phyloP scores from a whole-genome alignment of 1,140 invertebrate genomes.

The Apolygus lucorum region DNA sequence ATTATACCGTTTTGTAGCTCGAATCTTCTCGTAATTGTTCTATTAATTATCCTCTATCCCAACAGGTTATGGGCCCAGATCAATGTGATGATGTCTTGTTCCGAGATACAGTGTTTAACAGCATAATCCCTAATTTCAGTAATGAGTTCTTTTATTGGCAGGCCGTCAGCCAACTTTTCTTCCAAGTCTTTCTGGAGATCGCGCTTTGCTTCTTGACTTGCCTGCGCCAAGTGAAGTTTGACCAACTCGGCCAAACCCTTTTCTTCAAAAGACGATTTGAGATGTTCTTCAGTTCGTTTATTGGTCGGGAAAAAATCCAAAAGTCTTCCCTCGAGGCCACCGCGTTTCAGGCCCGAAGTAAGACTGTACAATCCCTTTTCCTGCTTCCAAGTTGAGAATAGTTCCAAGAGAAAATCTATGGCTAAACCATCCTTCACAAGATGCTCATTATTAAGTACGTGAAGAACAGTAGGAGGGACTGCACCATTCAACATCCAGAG shows the following conservation, averaged over 20 bases:
- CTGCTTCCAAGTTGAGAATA: constrained; percentile 83
- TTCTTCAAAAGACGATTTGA: constrained; percentile 72
- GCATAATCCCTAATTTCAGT: constrained; percentile 77
- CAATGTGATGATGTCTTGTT: constrained; percentile 73
- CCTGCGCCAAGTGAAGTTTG: constrained; percentile 78
- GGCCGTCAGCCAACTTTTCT: constrained; percentile 74
- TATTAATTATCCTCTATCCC: too few relatives aligned
- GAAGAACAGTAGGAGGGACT: constrained; percentile 46
- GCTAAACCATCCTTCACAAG: constrained; percentile 90
- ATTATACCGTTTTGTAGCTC: too few relatives aligned
- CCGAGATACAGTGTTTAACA: constrained; percentile 66
- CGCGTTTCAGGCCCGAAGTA: constrained; percentile 75
- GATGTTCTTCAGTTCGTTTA: constrained; percentile 82
- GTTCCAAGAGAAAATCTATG: constrained; percentile 82
- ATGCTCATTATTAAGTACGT: constrained; percentile 57
- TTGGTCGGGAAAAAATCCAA: constrained; percentile 89
- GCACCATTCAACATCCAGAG: constrained; percentile 67
- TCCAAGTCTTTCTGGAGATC: constrained; percentile 64
- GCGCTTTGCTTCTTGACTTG: constrained; percentile 74
- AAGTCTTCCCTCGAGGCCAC: constrained; percentile 78
- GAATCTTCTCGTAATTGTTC: too few relatives aligned
- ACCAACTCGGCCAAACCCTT: constrained; percentile 79
- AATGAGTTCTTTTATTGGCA: constrained; percentile 70
- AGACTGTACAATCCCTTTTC: constrained; percentile 81
- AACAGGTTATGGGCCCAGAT: too few relatives aligned